Evolutionary conservation across 2,888 invertebrate genomes (phyloP), one percentile per base, ranked within the genome.

Genomic region (Drosophila eohydei): DNA sequence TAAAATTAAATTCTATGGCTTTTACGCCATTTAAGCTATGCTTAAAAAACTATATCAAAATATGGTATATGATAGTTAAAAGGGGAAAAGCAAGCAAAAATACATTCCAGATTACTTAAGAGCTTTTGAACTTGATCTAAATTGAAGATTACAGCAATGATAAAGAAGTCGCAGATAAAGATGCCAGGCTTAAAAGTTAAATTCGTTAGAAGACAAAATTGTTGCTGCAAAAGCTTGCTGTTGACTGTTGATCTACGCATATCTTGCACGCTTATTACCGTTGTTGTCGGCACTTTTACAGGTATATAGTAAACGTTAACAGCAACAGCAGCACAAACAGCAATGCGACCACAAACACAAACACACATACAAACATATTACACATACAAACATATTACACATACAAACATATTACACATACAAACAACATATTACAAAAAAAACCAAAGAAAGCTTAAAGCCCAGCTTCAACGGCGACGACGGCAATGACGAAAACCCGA

Each of bases 231-330:
- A 21, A 21, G 21, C 9, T 43, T 52, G 70, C 14, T 36, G 28
- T 8, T 28, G 5, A 72, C 60, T 59, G 68, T 38, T 67, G 67
- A 63, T 58, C 50, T 57, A 68, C 30, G 57, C 65, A 68, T 74
- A 60, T 60, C 70, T 76, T 81, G 71, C 74, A 74, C 71, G 71
- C 81, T 83, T 81, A 83, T 86, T 86, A 83, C 81, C 83, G 81
- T 83, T 70, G 70, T 78, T 85, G 77, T 85, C 78, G 88, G 83
- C 81, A 81, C 68, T 86, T 88, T 79, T 89, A 88, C 88, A 90
- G 90, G 87, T 21, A 21, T 21, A 21, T 21, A 21, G 87, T 81
- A 78, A 79, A 72, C 21, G 72, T 64, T 64, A 67, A 66, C 77
- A 43, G 57, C 73, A 46, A 46, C 64, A 59, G 51, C 50, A 52